Evolutionary conservation across 2,888 invertebrate genomes (phyloP), one percentile per base, ranked within the genome.

Genomic region (Dicycla oo): DNA sequence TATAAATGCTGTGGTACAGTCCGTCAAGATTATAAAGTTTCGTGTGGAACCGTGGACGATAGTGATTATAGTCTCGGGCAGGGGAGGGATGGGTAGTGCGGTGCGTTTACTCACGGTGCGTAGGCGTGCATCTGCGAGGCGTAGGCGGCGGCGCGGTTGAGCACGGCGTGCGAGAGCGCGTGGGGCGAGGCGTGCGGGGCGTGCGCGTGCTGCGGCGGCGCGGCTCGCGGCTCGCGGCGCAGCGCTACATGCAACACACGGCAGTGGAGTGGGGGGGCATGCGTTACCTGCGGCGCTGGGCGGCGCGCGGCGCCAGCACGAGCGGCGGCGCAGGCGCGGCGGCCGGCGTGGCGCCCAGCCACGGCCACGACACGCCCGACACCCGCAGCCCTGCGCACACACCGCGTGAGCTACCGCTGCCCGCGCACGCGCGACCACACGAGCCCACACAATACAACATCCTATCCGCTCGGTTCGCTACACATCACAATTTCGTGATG

Each of bases 101-200:
- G 68, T 51, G 73, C 76, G 56, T 43, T 71, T 97, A 98, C 98
- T 98, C 97, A 98, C 98, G 98, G 98, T 94, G 98, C 97, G 96
- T 98, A 98, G 92, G 98, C 98, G 97, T 98, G 98, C 95, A 98
- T 96, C 93, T 98, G 97, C 93, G 97, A 97, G 90, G 97, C 97
- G 91, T 96, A 97, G 92, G 97, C 97, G 87, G 97, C 97, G 80
- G 97, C 97, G 98, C 98, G 91, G 89, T 91, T 92, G 92, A 92
- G 94, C 98, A 97, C 96, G 97, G 98, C 98, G 96, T 98, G 98
- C 92, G 97, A 96, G 90, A 97, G 96, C 78, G 91, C 97, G 97
- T 90, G 75, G 88, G 83, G 96, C 82, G 83, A 91, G 97, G 97
- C 83, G 88, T 77, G 82, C 78, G 34, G 34, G 88, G 84, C 81